Evolutionary conservation across 2,797 vertebrate genomes (phyloP).

Genomic region (Pseudotriccus pelzelni): DNA sequence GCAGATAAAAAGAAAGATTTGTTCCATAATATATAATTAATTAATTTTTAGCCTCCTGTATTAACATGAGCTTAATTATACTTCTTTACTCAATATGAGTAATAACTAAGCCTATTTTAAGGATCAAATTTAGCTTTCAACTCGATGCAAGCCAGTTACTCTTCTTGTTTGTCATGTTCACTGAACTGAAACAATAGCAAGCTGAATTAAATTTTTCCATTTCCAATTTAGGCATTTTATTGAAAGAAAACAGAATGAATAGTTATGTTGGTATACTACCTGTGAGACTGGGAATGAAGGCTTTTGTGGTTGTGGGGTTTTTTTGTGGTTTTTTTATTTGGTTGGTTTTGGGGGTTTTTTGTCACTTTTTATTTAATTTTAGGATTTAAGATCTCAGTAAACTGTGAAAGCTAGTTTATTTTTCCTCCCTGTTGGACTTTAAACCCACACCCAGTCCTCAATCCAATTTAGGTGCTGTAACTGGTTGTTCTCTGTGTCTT

Average conservation of each 20-base stretch:
- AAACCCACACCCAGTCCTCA: rapidly evolving
- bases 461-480: rapidly evolving
- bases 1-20: neutral
- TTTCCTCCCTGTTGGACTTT: neutral
- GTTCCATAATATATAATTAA: neutral
- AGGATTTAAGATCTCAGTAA: neutral
- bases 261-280: neutral
- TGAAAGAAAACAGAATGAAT: neutral
- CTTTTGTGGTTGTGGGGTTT: neutral
- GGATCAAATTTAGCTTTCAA: neutral
- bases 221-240: neutral
- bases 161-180: neutral
- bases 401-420: neutral
- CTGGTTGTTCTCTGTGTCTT: neutral
- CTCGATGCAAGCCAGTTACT: neutral
- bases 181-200: neutral
- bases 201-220: neutral
- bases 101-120: neutral
- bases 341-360: neutral
- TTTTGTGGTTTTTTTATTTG: too few relatives aligned
- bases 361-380: neutral
- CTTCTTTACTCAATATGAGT: neutral
- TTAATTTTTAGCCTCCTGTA: neutral
- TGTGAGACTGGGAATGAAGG: neutral
- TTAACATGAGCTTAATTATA: neutral